Percentiles rank a stretch among this genome's conserved stretches.
Evolutionary conservation across 2,113 vertebrate genomes (phyloP).

Genomic region (Phaetusa simplex): DNA sequence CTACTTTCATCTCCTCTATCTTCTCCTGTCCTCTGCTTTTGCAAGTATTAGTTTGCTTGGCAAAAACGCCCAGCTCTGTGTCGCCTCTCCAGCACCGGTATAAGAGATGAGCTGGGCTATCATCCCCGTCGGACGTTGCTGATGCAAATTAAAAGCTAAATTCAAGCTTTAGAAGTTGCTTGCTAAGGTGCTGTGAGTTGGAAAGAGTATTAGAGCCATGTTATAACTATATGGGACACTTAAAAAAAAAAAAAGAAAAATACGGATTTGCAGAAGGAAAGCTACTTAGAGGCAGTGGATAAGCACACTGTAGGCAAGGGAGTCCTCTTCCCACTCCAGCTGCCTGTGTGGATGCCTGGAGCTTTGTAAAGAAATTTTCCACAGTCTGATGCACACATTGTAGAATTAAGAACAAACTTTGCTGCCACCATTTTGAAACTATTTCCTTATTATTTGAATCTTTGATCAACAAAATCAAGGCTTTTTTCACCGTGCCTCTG

Average conservation of each 20-base stretch:
- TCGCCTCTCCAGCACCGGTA: neutral
- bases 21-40: neutral
- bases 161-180: neutral
- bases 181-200: neutral
- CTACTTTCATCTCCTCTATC: neutral
- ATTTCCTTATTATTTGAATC: slow-evolving; percentile 5
- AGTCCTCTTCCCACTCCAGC: neutral
- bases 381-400: neutral
- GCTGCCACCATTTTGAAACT: neutral
- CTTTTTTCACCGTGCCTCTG: neutral
- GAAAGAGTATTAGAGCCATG: neutral
- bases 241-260: neutral
- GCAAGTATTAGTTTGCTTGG: neutral
- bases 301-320: neutral
- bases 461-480: neutral
- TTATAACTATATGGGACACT: neutral
- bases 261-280: neutral
- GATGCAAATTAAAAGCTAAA: neutral
- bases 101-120: neutral
- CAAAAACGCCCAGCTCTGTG: neutral
- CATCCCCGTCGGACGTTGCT: accelerated
- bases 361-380: neutral
- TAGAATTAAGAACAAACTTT: slow-evolving; percentile 16
- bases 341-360: neutral
- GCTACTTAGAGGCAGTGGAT: neutral